Conservation (phyloP, 2,888 invertebrate species). For the Chrysina gloriosa region DNA sequence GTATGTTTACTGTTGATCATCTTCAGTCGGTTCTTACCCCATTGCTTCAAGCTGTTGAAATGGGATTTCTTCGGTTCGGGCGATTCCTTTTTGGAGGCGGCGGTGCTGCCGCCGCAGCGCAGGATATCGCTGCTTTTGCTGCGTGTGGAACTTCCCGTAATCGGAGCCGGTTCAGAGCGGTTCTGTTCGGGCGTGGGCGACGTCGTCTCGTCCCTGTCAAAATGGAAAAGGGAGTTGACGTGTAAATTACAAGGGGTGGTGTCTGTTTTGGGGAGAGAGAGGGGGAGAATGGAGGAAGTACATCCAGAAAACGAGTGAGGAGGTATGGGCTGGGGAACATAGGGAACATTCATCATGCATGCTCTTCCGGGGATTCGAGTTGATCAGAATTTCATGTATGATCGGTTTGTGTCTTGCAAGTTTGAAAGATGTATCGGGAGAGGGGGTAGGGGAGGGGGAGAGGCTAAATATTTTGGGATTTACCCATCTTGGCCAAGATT, state of each 20-base stretch:
- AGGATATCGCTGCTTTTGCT: conserved; percentile 83
- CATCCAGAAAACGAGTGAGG: not conserved
- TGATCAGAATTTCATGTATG: too few species aligned
- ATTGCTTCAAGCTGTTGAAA: conserved; percentile 85
- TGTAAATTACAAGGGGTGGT: conserved; percentile 5
- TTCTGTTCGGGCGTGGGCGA: conserved; percentile 24
- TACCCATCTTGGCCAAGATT: too few species aligned
- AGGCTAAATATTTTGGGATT: too few species aligned
- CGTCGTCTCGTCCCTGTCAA: conserved; percentile 41
- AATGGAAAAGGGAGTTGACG: too few species aligned
- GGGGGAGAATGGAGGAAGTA: not conserved
- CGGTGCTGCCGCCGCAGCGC: too few species aligned
- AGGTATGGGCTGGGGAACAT: not conserved
- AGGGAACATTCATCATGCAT: too few species aligned
- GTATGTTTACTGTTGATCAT: conserved; percentile 77
- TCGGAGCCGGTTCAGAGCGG: conserved; percentile 41
- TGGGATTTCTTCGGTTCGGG: conserved; percentile 75
- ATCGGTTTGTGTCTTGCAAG: too few species aligned
- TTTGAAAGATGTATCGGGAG: too few species aligned
- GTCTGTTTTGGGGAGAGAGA: not conserved
- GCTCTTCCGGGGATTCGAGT: too few species aligned
- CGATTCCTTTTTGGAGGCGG: conserved; percentile 73
- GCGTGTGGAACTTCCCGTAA: conserved; percentile 68
- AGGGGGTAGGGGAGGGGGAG: too few species aligned
- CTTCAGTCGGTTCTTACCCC: conserved; percentile 84